Evolutionary conservation across 92 coral and sea anemone species (phyloP).

Genomic region (Isaurus tuberculatus): DNA sequence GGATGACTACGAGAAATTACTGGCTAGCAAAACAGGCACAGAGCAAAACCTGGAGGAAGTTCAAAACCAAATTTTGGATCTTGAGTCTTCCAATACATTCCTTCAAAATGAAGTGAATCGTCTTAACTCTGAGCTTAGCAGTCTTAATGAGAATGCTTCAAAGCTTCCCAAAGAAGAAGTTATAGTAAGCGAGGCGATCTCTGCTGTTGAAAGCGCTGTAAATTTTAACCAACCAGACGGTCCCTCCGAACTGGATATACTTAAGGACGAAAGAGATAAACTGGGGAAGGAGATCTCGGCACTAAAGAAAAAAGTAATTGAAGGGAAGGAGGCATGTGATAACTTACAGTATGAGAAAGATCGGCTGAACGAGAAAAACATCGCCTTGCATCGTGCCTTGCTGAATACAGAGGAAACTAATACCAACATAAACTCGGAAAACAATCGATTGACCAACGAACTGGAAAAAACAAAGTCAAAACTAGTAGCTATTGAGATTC

Average conservation of each 20-base stretch:
- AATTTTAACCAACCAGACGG: conserved; percentile 56
- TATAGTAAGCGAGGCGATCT: conserved; percentile 33
- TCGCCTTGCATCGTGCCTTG: conserved; percentile 46
- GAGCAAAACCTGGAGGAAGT: conserved; percentile 48
- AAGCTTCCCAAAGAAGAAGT: conserved; percentile 47
- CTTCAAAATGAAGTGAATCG: conserved; percentile 52
- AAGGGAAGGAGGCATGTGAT: conserved; percentile 78
- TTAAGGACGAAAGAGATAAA: conserved; percentile 86
- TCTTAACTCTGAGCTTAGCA: conserved; percentile 49
- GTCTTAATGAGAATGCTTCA: conserved; percentile 34
- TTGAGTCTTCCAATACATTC: conserved; percentile 42
- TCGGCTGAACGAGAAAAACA: conserved; percentile 50
- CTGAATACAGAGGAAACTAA: conserved; percentile 55
- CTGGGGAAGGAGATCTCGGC: conserved; percentile 79
- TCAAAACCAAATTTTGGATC: conserved; percentile 58
- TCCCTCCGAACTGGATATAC: conserved; percentile 69
- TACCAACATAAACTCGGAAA: conserved; percentile 69
- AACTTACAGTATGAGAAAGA: conserved; percentile 75
- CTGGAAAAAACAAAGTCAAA: conserved; percentile 75
- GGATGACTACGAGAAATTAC: conserved; percentile 54
- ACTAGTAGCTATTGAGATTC: conserved; percentile 76
- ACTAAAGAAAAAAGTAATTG: conserved; percentile 71
- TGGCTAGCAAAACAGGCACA: conserved; percentile 50
- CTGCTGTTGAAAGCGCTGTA: conserved; percentile 49
- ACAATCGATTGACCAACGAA: conserved; percentile 81